A percentile compares a stretch with the other conserved stretches of the same genome.
Evolutionary conservation across 2,888 invertebrate species (phyloP).

Genomic region (Hypselothyrea guttata): DNA sequence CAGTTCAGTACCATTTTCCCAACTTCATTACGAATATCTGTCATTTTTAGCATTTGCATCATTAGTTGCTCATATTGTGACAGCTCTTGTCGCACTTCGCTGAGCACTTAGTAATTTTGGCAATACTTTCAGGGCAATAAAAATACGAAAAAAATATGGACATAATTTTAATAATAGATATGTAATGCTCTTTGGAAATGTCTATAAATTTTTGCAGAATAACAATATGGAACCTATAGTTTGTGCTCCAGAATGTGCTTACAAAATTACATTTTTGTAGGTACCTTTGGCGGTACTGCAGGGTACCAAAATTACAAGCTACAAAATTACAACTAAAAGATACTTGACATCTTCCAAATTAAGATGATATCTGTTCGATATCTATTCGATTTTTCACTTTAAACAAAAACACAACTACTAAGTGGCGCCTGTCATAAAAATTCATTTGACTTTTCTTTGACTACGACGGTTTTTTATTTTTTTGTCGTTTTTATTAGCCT

Average conservation of each 20-base stretch:
- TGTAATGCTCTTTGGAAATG: too few species aligned
- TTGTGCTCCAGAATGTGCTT: too few species aligned
- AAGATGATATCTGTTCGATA: too few species aligned
- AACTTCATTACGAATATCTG: constrained; percentile 20
- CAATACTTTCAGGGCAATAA: neutral
- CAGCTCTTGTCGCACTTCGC: constrained; percentile 33
- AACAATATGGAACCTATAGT: too few species aligned
- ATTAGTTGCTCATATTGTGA: constrained; percentile 14
- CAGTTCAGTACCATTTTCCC: constrained; percentile 37
- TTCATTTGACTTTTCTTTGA: constrained; percentile 38
- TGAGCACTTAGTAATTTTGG: constrained; percentile 22
- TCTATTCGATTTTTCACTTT: neutral
- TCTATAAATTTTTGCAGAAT: too few species aligned
- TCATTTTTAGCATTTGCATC: constrained; percentile 10
- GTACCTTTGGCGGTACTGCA: too few species aligned
- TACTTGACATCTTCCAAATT: too few species aligned
- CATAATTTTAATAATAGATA: too few species aligned
- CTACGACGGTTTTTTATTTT: constrained; percentile 1
- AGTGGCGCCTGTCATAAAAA: constrained; percentile 23
- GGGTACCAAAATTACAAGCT: too few species aligned
- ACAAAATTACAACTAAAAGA: too few species aligned
- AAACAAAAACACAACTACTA: neutral
- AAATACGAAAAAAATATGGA: neutral
- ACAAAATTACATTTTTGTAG: too few species aligned
- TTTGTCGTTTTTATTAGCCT: constrained; percentile 22